Evolutionary conservation across 2,113 vertebrate species (phyloP), one percentile per base, ranked within the genome.

Genomic region (Aptenodytes forsteri): DNA sequence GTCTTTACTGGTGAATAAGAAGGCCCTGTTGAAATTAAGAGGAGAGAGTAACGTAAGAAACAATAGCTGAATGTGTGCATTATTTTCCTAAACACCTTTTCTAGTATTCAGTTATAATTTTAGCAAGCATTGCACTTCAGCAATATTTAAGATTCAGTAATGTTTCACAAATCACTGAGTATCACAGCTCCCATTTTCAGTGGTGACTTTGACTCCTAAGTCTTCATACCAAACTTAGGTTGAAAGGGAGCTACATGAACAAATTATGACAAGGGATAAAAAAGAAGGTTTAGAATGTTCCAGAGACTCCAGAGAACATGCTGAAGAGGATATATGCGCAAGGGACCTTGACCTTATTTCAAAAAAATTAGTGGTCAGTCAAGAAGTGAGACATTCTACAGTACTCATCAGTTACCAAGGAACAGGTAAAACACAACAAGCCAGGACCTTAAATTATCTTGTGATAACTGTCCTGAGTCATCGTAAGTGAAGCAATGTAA

Each of bases 1-100:
- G 52, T 95, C 96, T 95, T 98, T 98, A 61, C 89, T 97, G 88
- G 78, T 96, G 78, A 97, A 97, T 55, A 98, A 84, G 93, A 98
- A 98, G 49, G 98, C 96, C 91, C 98, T 98, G 88, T 92, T 72
- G 61, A 92, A 94, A 92, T 81, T 26, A 87, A 94, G 49, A 95
- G 38, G 27, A 95, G 70, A 96, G 25, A 91, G 15, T 9, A 82
- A 54, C 1, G 2, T 92, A 61, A 91, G 70, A 85, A 87, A 84
- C 23, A 64, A 36, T 32, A 82, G 26, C 8, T 59, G 49, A 47
- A 85, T 14, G 22, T 36, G 17, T 22, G 26, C 10, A 61, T 64
- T 89, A 36, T 47, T 72, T 96, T 81, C 47, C 69, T 44, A 50
- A 79, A 61, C 20, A 55, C 1, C 6, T 42, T 84, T 65, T 71